A percentile compares a stretch with the other conserved stretches of the same genome.
These are phyloP conservation scores for Diplazon laetatorius DNA, from an alignment of 2,888 invertebrate species.

Conservation along the genomic window DNA sequence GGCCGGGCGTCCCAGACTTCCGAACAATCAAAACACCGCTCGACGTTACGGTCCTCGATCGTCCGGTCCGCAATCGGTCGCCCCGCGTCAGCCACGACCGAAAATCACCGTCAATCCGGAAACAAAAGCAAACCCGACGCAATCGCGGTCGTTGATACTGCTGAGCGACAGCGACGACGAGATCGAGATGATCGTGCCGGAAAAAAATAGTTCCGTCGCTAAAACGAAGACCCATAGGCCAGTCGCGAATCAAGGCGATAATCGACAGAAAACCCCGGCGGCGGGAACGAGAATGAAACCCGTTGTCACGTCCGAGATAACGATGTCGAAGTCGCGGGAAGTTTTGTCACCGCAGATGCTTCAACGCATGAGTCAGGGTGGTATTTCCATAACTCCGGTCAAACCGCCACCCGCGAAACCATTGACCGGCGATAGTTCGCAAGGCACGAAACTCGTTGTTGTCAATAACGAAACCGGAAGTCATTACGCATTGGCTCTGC, in stretches of 20 bases:
- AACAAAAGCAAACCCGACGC: constrained; percentile 46
- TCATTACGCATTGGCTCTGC: constrained; percentile 80
- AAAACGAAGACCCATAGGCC: background rate
- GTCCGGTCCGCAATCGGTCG: background rate
- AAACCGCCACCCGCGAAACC: constrained; percentile 70
- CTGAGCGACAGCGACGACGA: constrained; percentile 81
- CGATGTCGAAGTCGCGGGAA: constrained; percentile 63
- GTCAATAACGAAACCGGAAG: constrained; percentile 81
- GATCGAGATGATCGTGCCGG: constrained; percentile 79
- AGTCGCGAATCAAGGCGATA: constrained; percentile 21
- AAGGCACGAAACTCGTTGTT: constrained; percentile 77
- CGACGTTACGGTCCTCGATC: constrained; percentile 48
- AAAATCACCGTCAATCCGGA: background rate
- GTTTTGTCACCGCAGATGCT: constrained; percentile 77
- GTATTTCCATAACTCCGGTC: constrained; percentile 79
- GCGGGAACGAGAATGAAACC: constrained; percentile 61
- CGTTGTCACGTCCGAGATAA: constrained; percentile 68
- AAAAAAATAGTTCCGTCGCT: constrained; percentile 59
- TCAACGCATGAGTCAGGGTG: constrained; percentile 79
- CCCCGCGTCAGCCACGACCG: no score
- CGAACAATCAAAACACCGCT: background rate
- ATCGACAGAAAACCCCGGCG: constrained; percentile 3
- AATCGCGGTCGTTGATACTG: constrained; percentile 78
- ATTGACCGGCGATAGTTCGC: constrained; percentile 58
- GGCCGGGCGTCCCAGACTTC: constrained; percentile 18